Evolutionary conservation across 2,797 vertebrate species (phyloP), one percentile per base, ranked within the genome.

Genomic region (Sebastes reedi): DNA sequence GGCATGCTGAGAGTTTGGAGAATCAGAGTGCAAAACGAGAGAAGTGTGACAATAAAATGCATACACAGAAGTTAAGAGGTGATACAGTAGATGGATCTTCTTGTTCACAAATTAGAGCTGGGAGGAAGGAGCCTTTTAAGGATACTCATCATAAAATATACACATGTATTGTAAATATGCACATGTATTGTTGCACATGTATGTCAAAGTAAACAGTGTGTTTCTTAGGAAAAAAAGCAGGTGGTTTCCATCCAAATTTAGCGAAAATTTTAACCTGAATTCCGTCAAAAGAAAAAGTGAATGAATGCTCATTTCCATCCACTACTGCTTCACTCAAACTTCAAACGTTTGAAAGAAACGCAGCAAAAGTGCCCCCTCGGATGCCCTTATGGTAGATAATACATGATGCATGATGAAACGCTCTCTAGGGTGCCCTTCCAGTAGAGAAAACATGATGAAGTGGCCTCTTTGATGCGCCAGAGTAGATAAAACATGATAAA

Each of bases 1-100:
- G 58, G 69, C 84, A 62, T 64, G 79, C 74, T 79, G 79, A 67
- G 76, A 87, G 79, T 81, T 79, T 77, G 61, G 59, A 83, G 55
- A 81, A 78, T 39, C 22, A 55, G 30, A 82, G 52, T 34, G 62
- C 58, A 77, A 34, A 58, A 42, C 0, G 8, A 79, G 61, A 77
- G 39, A 79, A 80, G 34, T 27, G 54, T 1, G 8, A 74, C 50
- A 83, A 22, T 62, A 39, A 75, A 73, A 66, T 16, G 18, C n/a
- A 56, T 11, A 60, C 80, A 77, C 36, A 54, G 18, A 62, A 68
- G 22, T 39, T 67, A 71, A 64, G 54, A 79, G 39, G 9, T 18
- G 27, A 72, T 52, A 32, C 56, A 72, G n/a, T 25, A 11, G 65
- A 74, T 16, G 36, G 24, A 77, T 66, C 14, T 14, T 65, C 22